Percentiles rank a stretch among this genome's conserved stretches.
Conservation (phyloP, 2,113 vertebrate genomes). For the Trochalopteron elliotii region DNA sequence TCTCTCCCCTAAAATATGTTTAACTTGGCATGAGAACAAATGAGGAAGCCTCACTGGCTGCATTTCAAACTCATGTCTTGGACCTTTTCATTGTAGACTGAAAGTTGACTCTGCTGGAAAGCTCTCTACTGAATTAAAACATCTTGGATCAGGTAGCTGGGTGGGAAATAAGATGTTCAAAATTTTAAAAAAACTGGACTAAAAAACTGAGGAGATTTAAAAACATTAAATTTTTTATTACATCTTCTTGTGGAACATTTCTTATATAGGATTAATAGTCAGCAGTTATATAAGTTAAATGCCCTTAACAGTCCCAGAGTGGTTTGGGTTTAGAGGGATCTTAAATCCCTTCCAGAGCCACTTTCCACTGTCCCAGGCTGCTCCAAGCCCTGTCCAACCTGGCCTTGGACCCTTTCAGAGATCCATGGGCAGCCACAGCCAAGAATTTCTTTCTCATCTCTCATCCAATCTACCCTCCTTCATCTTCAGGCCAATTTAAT, state of each 20-base stretch:
- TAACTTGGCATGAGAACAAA: conserved; percentile 3
- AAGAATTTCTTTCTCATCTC: background rate
- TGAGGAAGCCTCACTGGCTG: background rate
- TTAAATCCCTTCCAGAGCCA: background rate
- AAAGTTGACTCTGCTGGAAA: background rate
- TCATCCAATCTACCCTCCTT: background rate
- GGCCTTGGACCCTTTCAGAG: background rate
- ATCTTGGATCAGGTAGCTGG: background rate
- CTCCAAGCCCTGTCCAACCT: background rate
- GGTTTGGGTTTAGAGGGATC: background rate
- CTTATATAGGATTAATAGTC: background rate
- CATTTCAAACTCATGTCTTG: conserved; percentile 3
- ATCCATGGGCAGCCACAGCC: background rate
- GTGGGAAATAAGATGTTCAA: background rate
- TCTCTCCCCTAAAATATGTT: background rate
- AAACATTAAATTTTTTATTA: background rate
- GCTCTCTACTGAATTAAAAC: background rate
- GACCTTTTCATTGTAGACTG: background rate
- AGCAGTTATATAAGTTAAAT: background rate
- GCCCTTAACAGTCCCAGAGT: rapidly evolving
- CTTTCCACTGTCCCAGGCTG: background rate
- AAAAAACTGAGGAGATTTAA: background rate
- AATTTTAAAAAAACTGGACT: background rate
- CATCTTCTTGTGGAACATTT: background rate
- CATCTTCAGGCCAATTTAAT: background rate